Evolutionary conservation across 2,113 vertebrate genomes (phyloP).

Genomic region (Panthera uncia): DNA sequence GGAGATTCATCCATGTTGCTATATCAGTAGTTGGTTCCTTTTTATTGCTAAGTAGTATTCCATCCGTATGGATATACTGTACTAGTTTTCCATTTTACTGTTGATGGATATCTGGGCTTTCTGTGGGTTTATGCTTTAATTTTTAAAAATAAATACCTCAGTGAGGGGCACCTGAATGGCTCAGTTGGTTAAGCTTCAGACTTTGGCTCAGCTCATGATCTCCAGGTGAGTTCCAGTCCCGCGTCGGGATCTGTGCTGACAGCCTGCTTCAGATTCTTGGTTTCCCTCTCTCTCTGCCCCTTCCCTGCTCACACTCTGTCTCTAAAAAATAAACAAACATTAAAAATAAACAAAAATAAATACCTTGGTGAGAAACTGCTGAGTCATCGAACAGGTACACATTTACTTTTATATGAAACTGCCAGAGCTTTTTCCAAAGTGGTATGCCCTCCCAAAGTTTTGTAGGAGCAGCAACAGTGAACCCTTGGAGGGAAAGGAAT

Average conservation of each 20-base stretch:
- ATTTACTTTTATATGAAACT: slow-evolving; percentile 8
- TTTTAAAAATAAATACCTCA: background rate
- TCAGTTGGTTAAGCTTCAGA: background rate
- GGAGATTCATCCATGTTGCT: background rate
- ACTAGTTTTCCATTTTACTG: background rate
- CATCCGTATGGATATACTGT: background rate
- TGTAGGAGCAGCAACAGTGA: background rate
- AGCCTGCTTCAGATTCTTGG: background rate
- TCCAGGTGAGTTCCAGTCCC: too few relatives aligned
- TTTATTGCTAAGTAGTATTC: background rate
- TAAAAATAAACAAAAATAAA: background rate
- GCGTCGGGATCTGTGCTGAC: too few relatives aligned
- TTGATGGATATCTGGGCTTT: background rate
- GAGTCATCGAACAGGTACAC: background rate
- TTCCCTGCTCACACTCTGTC: background rate
- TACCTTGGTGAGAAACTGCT: background rate
- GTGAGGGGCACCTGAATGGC: background rate
- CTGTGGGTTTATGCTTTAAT: background rate
- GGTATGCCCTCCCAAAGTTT: background rate
- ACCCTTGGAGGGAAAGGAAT: background rate
- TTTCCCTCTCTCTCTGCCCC: background rate
- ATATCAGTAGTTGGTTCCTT: background rate
- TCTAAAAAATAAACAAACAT: background rate
- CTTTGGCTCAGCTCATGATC: background rate
- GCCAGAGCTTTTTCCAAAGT: background rate